Percentiles rank a stretch among this genome's conserved stretches.
Conservation (phyloP, 2,888 invertebrate species). For the Corythucha ciliata region DNA sequence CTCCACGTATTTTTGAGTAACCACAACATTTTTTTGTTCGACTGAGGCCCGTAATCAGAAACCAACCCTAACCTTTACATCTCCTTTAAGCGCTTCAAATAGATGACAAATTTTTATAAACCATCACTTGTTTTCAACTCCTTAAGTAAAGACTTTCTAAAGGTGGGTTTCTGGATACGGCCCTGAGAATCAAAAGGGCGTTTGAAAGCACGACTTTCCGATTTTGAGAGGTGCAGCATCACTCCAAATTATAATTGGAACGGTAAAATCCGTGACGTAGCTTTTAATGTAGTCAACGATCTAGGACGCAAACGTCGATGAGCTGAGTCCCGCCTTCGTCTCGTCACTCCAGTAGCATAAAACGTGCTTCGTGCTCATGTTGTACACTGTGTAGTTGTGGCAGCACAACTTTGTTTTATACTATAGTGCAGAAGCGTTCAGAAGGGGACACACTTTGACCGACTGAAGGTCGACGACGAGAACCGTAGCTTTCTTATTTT, state of each 20-base stretch:
- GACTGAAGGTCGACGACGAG: too few species aligned
- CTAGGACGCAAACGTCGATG: conserved; percentile 13
- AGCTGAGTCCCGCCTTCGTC: not conserved
- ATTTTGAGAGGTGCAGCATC: conserved; percentile 20
- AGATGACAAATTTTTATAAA: too few species aligned
- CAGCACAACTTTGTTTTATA: conserved; percentile 11
- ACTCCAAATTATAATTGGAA: conserved; percentile 6
- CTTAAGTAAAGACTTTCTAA: too few species aligned
- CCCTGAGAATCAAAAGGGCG: conserved; percentile 14
- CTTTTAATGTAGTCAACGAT: conserved; percentile 1
- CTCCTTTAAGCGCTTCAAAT: too few species aligned
- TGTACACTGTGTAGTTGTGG: conserved; percentile 18
- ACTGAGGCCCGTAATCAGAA: too few species aligned
- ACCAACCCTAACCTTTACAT: too few species aligned
- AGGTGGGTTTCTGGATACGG: too few species aligned
- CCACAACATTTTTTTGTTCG: not conserved
- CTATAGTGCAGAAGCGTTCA: too few species aligned
- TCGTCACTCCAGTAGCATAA: conserved; percentile 22
- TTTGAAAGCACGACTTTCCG: conserved; percentile 11
- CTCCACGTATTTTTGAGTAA: conserved; percentile 3
- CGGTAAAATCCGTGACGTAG: not conserved
- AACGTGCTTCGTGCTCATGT: conserved; percentile 11
- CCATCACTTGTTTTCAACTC: too few species aligned
- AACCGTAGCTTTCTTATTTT: too few species aligned
- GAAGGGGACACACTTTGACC: too few species aligned